Base-by-base conservation (phyloP, 1,140 invertebrate genomes). In the Muscidifurax raptorellus region DNA sequence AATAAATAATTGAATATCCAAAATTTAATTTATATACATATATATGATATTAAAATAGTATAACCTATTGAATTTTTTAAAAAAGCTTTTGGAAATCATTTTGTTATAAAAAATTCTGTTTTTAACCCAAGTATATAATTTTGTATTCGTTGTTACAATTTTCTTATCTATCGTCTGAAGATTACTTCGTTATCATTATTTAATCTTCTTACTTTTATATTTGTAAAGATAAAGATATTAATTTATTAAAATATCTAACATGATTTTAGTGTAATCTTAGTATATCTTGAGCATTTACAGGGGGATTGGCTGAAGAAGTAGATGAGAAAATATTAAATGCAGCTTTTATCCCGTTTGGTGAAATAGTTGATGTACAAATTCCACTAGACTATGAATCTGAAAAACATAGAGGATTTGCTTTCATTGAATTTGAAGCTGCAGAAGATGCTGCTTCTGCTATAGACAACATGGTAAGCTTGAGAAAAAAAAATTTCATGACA, bases 331-430 rank as follows among this genome's bases (percentile, higher is more conserved):
- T 99, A 84, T 93, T 99, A 5, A 97, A 98, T 91, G 97, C 98
- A 85, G 99, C 98, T 0, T 99, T 99, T 90, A 98, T 99, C 88
- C 98, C 99, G 22, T 99, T 99, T 93, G 99, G 99, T 18, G 99
- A 99, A 91, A 96, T 99, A 76, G 95, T 98, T 52, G 98, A 99
- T 92, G 96, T 99, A 36, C 98, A 99, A 93, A 98, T 99, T 91
- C 99, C 99, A 44, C 93, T 99, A 30, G 99, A 99, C 94, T 99
- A 99, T 95, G 98, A 99, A 93, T 98, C 96, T 83, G 98, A 99
- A 92, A 99, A 99, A 90, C 98, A 99, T 90, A 94, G 98, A 91
- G 98, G 98, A 67, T 99, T 99, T 94, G 98, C 98, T 2, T 99
- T 99, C 92, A 96, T 99, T 87, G 99, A 99, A 94, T 99, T 99